A percentile compares a stretch with the other conserved stretches of the same genome.
These are phyloP conservation scores for Numenius phaeopus DNA, from an alignment of 2,797 vertebrate species.

Conservation along the genomic window DNA sequence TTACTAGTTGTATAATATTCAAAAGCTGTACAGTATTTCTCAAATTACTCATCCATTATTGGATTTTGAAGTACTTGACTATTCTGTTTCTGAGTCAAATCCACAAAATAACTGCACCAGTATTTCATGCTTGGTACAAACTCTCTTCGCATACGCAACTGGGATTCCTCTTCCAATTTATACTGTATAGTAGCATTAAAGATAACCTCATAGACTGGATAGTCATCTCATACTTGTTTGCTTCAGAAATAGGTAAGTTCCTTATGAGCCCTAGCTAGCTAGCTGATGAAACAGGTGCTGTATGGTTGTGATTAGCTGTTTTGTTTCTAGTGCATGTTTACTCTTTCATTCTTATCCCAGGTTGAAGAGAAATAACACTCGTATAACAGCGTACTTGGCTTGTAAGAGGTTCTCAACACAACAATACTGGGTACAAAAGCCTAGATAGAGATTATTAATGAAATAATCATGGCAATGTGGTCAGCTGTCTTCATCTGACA, in stretches of 20 bases:
- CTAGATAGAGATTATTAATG: constrained; percentile 45
- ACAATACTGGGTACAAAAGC: constrained; percentile 52
- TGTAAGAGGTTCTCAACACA: constrained; percentile 58
- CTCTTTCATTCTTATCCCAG: constrained; percentile 71
- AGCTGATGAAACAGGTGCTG: constrained; percentile 68
- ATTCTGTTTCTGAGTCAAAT: constrained; percentile 72
- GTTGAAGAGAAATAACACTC: constrained; percentile 67
- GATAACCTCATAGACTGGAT: constrained; percentile 69
- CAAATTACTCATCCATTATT: constrained; percentile 69
- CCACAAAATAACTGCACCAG: constrained; percentile 58
- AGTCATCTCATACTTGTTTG: constrained; percentile 80
- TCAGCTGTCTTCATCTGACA: constrained; percentile 68
- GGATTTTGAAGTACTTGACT: constrained; percentile 82
- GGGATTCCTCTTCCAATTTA: constrained; percentile 74
- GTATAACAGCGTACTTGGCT: constrained; percentile 70
- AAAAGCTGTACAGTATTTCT: constrained; percentile 73
- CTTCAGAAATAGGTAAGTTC: constrained; percentile 65
- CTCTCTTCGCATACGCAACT: constrained; percentile 69
- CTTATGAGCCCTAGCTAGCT: constrained; percentile 70
- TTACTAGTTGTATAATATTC: constrained; percentile 62
- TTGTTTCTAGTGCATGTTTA: constrained; percentile 75
- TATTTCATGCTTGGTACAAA: constrained; percentile 62
- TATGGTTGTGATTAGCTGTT: constrained; percentile 61
- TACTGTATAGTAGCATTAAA: constrained; percentile 53
- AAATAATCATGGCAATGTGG: constrained; percentile 72